Evolutionary conservation across 1,140 invertebrate species (phyloP).

Genomic region (Chironomus striatipennis): DNA sequence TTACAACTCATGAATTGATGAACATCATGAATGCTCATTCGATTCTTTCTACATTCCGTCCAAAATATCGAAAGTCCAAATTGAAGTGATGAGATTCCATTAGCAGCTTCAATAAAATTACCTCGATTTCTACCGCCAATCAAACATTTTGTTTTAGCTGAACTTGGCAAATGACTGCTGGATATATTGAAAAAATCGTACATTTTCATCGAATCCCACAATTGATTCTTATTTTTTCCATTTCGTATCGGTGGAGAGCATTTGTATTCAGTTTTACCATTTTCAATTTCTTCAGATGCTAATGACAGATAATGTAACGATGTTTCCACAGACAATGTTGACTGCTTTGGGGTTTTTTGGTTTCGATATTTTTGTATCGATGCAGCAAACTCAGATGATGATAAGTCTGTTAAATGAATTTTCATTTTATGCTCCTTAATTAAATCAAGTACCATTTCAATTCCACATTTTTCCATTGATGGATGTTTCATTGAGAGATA

Average conservation of each 20-base stretch:
- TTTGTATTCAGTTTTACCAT: constrained; percentile 56
- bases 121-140: constrained; percentile 41
- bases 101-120: constrained; percentile 61
- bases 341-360: constrained; percentile 39
- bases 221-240: constrained; percentile 47
- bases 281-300: constrained; percentile 51
- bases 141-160: constrained; percentile 50
- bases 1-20: constrained; percentile 49
- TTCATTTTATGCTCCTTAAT: constrained; percentile 48
- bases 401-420: constrained; percentile 66
- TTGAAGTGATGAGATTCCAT: constrained; percentile 63
- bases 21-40: constrained; percentile 46
- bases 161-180: constrained; percentile 63
- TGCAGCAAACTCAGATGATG: constrained; percentile 48
- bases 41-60: constrained; percentile 46
- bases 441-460: constrained; percentile 48
- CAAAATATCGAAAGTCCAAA: constrained; percentile 60
- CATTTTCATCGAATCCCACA: constrained; percentile 53
- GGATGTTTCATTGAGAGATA: constrained; percentile 55
- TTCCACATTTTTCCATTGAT: constrained; percentile 56
- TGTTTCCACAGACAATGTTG: constrained; percentile 47
- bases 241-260: constrained; percentile 62
- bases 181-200: constrained; percentile 51
- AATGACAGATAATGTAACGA: constrained; percentile 65
- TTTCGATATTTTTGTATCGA: constrained; percentile 40